phyloP scores from a whole-genome alignment of 2,113 vertebrate species.

The Buteo buteo region DNA sequence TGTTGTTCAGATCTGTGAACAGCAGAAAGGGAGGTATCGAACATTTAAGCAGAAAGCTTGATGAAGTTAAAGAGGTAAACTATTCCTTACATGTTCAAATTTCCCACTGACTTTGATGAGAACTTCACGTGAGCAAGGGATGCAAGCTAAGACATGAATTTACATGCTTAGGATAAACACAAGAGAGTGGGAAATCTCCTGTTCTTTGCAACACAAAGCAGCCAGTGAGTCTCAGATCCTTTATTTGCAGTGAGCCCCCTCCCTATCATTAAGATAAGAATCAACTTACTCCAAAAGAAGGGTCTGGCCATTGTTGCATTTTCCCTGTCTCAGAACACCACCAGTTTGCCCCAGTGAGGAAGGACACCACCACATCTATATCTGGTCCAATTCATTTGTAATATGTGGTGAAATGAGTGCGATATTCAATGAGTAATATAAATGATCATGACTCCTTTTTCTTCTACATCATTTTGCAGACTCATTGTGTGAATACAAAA shows the following conservation, averaged over 20 bases:
- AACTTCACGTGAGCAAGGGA: not conserved
- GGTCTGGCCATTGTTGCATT: not conserved
- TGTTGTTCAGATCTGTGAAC: not conserved
- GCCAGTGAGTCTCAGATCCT: not conserved
- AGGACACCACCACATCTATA: not conserved
- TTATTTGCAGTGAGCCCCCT: not conserved
- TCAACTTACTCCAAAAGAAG: not conserved
- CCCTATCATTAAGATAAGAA: not conserved
- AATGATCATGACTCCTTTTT: not conserved
- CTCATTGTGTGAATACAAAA: not conserved
- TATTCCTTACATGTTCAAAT: not conserved
- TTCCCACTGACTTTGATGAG: not conserved
- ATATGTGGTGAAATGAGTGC: not conserved
- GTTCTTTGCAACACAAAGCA: not conserved
- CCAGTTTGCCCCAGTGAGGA: not conserved
- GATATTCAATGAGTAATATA: not conserved
- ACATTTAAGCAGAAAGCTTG: not conserved
- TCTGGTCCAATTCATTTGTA: not conserved
- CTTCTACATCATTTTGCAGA: not conserved
- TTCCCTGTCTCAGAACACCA: not conserved
- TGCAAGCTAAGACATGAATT: not conserved
- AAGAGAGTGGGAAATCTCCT: not conserved
- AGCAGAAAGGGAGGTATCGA: not conserved
- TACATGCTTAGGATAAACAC: not conserved
- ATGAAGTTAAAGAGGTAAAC: not conserved